phyloP scores from a whole-genome alignment of 2,797 vertebrate genomes.

The Salarias fasciatus region DNA sequence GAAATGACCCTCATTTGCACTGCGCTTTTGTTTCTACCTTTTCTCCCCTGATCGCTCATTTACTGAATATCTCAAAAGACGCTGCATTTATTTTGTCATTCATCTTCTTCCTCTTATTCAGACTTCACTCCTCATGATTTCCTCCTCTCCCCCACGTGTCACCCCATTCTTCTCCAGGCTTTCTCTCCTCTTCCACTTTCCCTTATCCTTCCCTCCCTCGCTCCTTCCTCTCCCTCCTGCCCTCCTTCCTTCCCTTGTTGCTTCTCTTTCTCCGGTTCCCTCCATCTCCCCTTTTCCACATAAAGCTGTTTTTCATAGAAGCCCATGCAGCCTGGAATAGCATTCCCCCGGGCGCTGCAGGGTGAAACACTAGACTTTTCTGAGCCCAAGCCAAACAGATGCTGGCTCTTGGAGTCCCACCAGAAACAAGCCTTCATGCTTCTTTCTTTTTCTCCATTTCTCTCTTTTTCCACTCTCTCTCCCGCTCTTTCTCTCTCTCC shows the following conservation, averaged over 20 bases:
- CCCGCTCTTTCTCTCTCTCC: conserved; percentile 12
- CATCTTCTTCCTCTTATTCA: conserved; percentile 30
- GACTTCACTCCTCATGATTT: conserved; percentile 19
- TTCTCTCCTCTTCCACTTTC: conserved; percentile 23
- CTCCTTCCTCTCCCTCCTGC: conserved; percentile 54
- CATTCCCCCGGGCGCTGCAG: conserved; percentile 83
- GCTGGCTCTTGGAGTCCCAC: conserved; percentile 83
- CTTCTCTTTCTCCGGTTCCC: conserved; percentile 74
- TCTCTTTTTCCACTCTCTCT: conserved; percentile 36
- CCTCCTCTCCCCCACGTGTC: conserved; percentile 14
- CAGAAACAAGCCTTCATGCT: conserved; percentile 83
- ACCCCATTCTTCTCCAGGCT: conserved; percentile 27
- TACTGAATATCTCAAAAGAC: conserved; percentile 25
- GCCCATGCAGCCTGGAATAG: conserved; percentile 85
- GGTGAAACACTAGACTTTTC: conserved; percentile 87
- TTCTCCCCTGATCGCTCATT: conserved; percentile 8
- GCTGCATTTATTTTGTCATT: conserved; percentile 25
- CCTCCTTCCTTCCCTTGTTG: conserved; percentile 75
- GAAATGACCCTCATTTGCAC: not conserved
- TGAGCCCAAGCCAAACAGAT: conserved; percentile 85
- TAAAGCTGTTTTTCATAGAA: conserved; percentile 90
- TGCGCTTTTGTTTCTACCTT: not conserved
- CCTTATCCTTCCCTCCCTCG: conserved; percentile 73
- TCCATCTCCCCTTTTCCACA: conserved; percentile 84
- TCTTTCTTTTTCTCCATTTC: conserved; percentile 63